A percentile compares a stretch with the other conserved stretches of the same genome.
Evolutionary conservation across 2,797 vertebrate species (phyloP).

Genomic region (Pteropus rufus): DNA sequence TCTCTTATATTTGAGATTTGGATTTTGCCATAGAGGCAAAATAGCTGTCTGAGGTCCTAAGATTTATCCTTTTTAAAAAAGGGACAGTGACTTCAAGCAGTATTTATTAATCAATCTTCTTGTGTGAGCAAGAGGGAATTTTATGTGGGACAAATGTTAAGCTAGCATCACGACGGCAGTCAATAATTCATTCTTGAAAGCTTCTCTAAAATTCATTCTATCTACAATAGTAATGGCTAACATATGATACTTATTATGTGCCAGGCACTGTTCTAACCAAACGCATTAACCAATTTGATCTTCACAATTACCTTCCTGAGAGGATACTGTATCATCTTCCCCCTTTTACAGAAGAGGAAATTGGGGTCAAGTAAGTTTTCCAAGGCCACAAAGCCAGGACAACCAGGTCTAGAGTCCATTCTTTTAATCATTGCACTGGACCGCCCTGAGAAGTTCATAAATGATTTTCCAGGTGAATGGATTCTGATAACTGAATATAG

Average conservation of each 20-base stretch:
- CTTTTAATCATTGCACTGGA: neutral
- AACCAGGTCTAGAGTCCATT: neutral
- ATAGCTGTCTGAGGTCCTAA: neutral
- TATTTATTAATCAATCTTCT: constrained; percentile 21
- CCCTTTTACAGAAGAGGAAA: neutral
- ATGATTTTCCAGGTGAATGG: neutral
- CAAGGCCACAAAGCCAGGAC: neutral
- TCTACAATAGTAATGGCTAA: neutral
- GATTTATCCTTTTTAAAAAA: constrained; percentile 29
- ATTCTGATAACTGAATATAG: neutral
- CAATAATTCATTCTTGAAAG: constrained; percentile 39
- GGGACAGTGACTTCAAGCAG: neutral
- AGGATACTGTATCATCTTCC: neutral
- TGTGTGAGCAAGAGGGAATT: neutral
- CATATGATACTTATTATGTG: neutral
- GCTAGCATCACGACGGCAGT: neutral
- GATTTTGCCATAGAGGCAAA: constrained; percentile 47
- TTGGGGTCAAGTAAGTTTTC: neutral
- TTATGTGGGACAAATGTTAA: constrained; percentile 35
- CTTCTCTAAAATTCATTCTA: constrained; percentile 35
- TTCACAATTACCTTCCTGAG: neutral
- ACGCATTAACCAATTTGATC: constrained; percentile 18
- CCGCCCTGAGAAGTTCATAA: neutral
- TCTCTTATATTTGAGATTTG: constrained; percentile 15
- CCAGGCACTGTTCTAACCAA: neutral